Conservation (phyloP, 2,797 vertebrate genomes). For the Oreortyx pictus region DNA sequence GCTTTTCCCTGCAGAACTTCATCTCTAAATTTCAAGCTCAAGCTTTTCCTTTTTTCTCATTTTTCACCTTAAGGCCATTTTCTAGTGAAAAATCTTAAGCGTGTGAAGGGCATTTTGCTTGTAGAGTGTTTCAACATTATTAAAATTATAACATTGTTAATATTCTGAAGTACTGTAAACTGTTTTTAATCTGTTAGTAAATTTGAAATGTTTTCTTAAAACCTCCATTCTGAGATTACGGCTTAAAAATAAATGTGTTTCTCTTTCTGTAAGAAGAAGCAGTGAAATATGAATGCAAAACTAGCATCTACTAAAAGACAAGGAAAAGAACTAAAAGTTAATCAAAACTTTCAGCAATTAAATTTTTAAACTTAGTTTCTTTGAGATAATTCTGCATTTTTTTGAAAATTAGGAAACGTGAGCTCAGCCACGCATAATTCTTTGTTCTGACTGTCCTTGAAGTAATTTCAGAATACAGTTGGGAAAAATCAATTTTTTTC, state of each 20-base stretch:
- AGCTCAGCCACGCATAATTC: background rate
- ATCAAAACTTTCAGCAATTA: background rate
- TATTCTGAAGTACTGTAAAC: background rate
- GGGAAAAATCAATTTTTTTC: background rate
- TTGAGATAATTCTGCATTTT: background rate
- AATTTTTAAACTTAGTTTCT: background rate
- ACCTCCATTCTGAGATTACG: background rate
- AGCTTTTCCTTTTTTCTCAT: constrained; percentile 29
- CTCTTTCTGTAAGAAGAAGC: background rate
- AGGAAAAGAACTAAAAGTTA: background rate
- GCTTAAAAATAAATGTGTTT: background rate
- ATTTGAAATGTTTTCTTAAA: background rate
- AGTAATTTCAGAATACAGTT: background rate
- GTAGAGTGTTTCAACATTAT: background rate
- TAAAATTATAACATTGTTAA: background rate
- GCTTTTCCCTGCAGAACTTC: constrained; percentile 62
- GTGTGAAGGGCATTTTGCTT: background rate
- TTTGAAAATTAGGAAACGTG: background rate
- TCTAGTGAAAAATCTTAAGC: background rate
- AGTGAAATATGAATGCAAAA: background rate
- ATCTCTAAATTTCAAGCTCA: constrained; percentile 45
- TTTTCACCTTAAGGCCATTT: constrained; percentile 23
- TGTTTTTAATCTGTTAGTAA: background rate
- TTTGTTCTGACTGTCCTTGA: background rate
- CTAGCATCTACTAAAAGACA: background rate